Evolutionary conservation across 2,888 invertebrate species (phyloP), one percentile per base, ranked within the genome.

Genomic region (Steinernema scapterisci): DNA sequence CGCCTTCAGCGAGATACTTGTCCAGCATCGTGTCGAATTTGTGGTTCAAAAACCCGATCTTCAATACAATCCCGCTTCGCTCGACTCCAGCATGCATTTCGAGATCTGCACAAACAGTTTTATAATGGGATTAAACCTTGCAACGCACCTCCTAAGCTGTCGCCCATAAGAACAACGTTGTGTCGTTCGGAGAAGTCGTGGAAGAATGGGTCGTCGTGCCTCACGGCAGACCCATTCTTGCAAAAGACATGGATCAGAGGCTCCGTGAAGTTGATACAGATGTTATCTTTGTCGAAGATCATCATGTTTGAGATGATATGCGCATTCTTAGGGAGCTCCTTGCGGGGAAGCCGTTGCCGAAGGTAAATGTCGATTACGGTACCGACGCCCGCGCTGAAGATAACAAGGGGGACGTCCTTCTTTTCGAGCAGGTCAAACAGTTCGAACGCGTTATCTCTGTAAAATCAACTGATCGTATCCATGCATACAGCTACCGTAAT

Each of bases 131-230:
- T n/a, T n/a, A n/a, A 2, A n/a, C 31, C n/a, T 19, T n/a, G 31
- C 51, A 13, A 76, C 81, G 76, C 77, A 89, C 80, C 75, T 0
- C 96, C 97, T 0, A 94, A 89, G 0, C 93, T 93, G 88, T 97
- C 97, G 0, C 97, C 97, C 91, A 97, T 91, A 0, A 97, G 90
- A 43, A 97, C 91, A 0, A 95, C 92, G 88, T 96, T 95, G 78
- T 90, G 90, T 19, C 94, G 90, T 70, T 91, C 89, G 74, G 78
- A 92, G 44, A 89, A 77, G 25, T 89, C 87, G 73, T 92, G 91
- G 88, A 93, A 94, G 88, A 95, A 95, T 71, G 93, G 92, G 0
- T 92, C 91, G 45, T 86, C 87, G 63, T 83, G 79, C 38, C 81
- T 77, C 38, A 96, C 90, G 0, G 92, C 93, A 6, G 92, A 92